phyloP scores from a whole-genome alignment of 1,140 invertebrate genomes.

The Panulirus ornatus region DNA sequence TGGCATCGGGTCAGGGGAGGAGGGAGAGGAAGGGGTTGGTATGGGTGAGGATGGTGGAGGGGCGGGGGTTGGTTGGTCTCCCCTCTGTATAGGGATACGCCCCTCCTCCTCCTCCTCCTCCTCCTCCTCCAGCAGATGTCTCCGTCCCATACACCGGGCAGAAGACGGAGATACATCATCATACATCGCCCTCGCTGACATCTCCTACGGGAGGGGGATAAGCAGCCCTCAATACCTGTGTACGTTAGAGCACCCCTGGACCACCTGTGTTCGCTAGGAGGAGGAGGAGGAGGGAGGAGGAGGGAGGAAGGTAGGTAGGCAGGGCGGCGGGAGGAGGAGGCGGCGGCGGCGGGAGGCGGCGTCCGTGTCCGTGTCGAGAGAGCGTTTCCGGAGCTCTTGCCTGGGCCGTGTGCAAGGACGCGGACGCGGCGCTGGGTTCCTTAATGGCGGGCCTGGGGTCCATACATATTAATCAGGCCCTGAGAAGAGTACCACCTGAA shows the following conservation, averaged over 20 bases:
- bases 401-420: background rate
- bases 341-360: background rate
- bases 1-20: conserved; percentile 18
- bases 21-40: too few species aligned
- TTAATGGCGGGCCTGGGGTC: conserved; percentile 66
- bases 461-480: conserved; percentile 73
- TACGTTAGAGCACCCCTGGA: too few species aligned
- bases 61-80: conserved; percentile 4
- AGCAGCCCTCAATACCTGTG: too few species aligned
- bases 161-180: background rate
- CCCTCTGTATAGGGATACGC: background rate
- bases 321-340: too few species aligned
- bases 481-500: conserved; percentile 73
- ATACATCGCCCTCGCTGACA: background rate
- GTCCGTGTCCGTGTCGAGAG: background rate
- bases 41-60: conserved; percentile 33
- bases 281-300: too few species aligned
- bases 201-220: too few species aligned
- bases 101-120: background rate
- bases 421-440: conserved; percentile 45
- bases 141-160: background rate
- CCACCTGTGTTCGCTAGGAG: too few species aligned
- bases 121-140: background rate
- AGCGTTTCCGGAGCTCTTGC: conserved; percentile 21
- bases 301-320: too few species aligned